Conservation (phyloP, 2,797 vertebrate genomes). For the Liparis tanakae region DNA sequence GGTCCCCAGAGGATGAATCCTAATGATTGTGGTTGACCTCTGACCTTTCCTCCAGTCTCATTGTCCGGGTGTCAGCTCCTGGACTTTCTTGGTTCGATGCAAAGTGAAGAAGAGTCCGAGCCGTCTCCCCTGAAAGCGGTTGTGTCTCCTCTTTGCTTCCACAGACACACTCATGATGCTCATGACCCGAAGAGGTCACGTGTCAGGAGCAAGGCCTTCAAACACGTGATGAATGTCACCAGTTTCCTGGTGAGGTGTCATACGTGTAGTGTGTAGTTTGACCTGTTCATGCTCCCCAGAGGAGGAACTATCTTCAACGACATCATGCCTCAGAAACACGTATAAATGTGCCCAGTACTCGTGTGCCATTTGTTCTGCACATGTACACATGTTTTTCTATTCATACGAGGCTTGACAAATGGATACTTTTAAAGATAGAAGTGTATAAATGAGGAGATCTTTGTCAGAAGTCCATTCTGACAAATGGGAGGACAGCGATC, state of each 20-base stretch:
- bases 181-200: neutral
- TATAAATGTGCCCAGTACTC: neutral
- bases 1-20: neutral
- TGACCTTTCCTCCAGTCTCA: too few relatives aligned
- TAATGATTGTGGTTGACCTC: neutral
- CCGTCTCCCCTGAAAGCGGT: too few relatives aligned
- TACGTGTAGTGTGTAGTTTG: neutral
- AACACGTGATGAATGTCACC: neutral
- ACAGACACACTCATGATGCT: neutral
- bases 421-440: conserved; percentile 7
- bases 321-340: neutral
- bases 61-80: neutral
- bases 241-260: neutral
- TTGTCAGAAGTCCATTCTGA: conserved; percentile 18
- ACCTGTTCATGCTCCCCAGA: neutral
- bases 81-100: neutral
- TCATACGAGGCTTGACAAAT: neutral
- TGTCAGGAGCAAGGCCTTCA: neutral
- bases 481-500: conserved; percentile 42
- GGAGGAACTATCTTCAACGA: neutral
- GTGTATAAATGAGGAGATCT: conserved; percentile 2
- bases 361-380: neutral
- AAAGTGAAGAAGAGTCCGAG: neutral
- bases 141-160: neutral
- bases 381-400: neutral